Conservation (phyloP, 2,888 invertebrate genomes). For the Drosophila colorata region DNA sequence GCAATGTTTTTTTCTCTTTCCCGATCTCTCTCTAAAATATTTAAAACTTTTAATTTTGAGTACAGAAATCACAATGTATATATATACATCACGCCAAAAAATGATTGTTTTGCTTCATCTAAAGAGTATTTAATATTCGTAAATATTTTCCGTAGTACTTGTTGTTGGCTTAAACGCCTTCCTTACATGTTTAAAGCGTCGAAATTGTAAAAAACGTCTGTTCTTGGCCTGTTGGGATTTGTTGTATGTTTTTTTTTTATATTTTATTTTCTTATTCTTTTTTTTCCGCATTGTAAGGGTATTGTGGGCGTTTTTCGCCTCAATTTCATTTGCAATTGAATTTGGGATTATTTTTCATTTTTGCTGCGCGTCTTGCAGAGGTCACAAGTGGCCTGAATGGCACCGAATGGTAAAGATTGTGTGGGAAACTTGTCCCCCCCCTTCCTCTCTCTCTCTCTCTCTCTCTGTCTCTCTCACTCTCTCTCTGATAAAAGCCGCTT, state of each 20-base stretch:
- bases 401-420: conserved; percentile 14
- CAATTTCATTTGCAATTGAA: conserved; percentile 83
- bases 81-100: too few relatives aligned
- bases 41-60: neutral
- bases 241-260: conserved; percentile 16
- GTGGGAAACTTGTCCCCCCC: conserved; percentile 2
- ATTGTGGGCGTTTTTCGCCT: conserved; percentile 68
- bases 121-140: conserved; percentile 21
- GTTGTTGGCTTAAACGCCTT: conserved; percentile 10
- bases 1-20: too few relatives aligned
- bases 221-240: conserved; percentile 55
- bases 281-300: conserved; percentile 43
- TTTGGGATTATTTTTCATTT: conserved; percentile 82
- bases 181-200: conserved; percentile 53
- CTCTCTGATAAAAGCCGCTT: conserved; percentile 58
- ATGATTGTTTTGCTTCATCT: neutral
- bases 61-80: neutral
- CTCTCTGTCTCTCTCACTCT: neutral
- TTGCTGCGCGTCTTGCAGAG: conserved; percentile 70
- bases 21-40: too few relatives aligned
- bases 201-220: conserved; percentile 66
- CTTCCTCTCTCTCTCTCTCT: conserved; percentile 6
- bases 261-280: too few relatives aligned
- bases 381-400: conserved; percentile 79
- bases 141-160: conserved; percentile 12